These are phyloP conservation scores for Macrophya annulata DNA, from an alignment of 2,888 invertebrate genomes.

Conservation along the genomic window DNA sequence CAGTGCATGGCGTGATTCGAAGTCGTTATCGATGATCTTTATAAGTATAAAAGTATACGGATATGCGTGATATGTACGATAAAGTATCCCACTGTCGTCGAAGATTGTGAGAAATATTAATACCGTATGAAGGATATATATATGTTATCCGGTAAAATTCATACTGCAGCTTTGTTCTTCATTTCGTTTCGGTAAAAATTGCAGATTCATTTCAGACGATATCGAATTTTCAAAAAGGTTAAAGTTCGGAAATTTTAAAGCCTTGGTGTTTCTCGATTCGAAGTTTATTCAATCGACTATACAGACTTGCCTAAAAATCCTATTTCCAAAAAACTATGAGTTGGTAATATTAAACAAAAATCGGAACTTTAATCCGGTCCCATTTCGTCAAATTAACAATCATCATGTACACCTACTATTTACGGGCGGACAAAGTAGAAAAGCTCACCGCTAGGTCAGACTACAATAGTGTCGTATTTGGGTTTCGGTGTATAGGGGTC, in stretches of 20 bases:
- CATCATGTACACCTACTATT: background rate
- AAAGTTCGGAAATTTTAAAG: too few species aligned
- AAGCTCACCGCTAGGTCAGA: conserved; percentile 1
- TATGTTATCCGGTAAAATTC: background rate
- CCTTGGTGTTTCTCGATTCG: too few species aligned
- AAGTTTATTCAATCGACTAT: too few species aligned
- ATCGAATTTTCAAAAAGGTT: too few species aligned
- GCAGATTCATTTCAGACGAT: too few species aligned
- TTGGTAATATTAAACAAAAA: too few species aligned
- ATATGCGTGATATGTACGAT: background rate
- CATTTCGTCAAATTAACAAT: background rate
- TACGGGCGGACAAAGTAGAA: background rate
- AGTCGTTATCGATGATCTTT: conserved; percentile 66
- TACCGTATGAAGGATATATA: too few species aligned
- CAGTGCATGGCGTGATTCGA: conserved; percentile 69
- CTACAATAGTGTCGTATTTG: background rate
- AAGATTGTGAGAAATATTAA: background rate
- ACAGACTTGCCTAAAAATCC: too few species aligned
- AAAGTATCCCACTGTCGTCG: background rate
- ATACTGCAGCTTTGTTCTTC: background rate
- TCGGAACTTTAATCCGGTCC: too few species aligned
- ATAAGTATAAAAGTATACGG: background rate
- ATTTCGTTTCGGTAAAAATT: too few species aligned
- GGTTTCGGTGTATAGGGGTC: background rate
- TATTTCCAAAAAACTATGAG: too few species aligned